These are phyloP conservation scores for Zoanthus solanderi DNA, from an alignment of 92 coral and sea anemone species.

Conservation along the genomic window DNA sequence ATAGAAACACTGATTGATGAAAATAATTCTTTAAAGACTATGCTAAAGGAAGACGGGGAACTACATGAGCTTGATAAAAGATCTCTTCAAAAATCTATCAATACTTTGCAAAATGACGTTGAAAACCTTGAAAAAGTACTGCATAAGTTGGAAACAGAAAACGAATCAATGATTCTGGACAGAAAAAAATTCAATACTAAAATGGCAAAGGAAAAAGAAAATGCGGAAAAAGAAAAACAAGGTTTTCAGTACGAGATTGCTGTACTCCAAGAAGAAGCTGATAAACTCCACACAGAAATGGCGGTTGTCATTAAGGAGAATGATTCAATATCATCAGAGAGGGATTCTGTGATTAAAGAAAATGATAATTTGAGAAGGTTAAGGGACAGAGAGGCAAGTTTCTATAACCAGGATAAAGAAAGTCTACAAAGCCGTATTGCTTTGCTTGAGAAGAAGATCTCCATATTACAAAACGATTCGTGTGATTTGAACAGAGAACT, in stretches of 20 bases:
- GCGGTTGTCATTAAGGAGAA: slow-evolving; percentile 26
- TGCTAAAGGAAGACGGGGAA: slow-evolving; percentile 27
- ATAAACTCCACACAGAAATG: slow-evolving; percentile 42
- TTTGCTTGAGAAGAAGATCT: slow-evolving; percentile 18
- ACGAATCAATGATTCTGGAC: slow-evolving; percentile 61
- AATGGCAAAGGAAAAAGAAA: slow-evolving; percentile 65
- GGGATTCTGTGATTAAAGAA: slow-evolving; percentile 28
- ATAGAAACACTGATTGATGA: slow-evolving; percentile 33
- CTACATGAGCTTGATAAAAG: slow-evolving; percentile 15
- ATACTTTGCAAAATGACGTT: background rate
- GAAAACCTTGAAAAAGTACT: slow-evolving; percentile 45
- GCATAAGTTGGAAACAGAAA: slow-evolving; percentile 44
- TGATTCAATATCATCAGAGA: slow-evolving; percentile 28
- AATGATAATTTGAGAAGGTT: slow-evolving; percentile 28
- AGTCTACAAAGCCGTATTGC: slow-evolving; percentile 6
- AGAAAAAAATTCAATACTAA: slow-evolving; percentile 57
- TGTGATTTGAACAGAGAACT: slow-evolving; percentile 12
- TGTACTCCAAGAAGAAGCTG: slow-evolving; percentile 63
- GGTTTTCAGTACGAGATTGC: slow-evolving; percentile 65
- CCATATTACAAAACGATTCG: slow-evolving; percentile 5
- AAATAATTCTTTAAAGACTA: slow-evolving; percentile 37
- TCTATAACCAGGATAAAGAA: slow-evolving; percentile 30
- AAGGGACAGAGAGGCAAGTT: slow-evolving; percentile 13
- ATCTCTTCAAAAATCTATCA: slow-evolving; percentile 9
- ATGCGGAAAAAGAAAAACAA: slow-evolving; percentile 44